Percentiles rank a stretch among this genome's conserved stretches.
Evolutionary conservation across 2,797 vertebrate genomes (phyloP).

Genomic region (Mormyrops boulengeri): DNA sequence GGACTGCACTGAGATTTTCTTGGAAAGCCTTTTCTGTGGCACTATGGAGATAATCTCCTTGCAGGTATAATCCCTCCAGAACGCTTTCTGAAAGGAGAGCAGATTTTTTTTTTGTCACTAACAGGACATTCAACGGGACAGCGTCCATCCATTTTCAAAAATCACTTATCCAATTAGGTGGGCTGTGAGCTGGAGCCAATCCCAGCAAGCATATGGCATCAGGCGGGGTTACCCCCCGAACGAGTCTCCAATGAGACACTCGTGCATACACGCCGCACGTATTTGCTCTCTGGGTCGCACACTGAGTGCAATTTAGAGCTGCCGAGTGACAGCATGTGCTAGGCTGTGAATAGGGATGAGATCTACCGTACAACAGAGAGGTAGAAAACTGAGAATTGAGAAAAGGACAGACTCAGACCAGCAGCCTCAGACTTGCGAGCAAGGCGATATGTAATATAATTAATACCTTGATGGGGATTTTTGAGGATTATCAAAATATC

Average conservation of each 20-base stretch:
- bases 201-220: background rate
- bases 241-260: background rate
- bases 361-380: background rate
- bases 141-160: background rate
- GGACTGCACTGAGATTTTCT: background rate
- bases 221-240: background rate
- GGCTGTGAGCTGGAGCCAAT: background rate
- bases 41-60: background rate
- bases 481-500: background rate
- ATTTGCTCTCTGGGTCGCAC: background rate
- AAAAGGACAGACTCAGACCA: background rate
- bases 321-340: background rate
- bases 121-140: background rate
- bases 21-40: background rate
- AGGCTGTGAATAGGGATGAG: background rate
- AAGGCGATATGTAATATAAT: background rate
- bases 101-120: background rate
- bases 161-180: constrained; percentile 6
- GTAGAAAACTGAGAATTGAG: background rate
- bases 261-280: background rate
- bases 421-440: background rate
- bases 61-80: background rate
- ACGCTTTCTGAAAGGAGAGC: background rate
- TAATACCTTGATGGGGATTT: background rate
- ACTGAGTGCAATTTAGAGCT: background rate